Evolutionary conservation across 1,140 invertebrate species (phyloP), one percentile per base, ranked within the genome.

Genomic region (Hyles vespertilio): DNA sequence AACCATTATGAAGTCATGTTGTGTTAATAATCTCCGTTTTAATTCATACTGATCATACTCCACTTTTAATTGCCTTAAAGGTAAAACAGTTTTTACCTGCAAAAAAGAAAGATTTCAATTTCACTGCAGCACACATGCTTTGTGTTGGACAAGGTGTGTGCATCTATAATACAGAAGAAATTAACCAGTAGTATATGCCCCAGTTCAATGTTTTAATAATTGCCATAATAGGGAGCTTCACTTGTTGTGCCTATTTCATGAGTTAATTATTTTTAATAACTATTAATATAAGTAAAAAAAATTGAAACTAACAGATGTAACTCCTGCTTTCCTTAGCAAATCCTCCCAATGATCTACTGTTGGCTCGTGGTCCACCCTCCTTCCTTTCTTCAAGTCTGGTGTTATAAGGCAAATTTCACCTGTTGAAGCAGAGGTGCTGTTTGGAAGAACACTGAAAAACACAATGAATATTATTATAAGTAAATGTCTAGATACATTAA

Each of bases 41-140:
- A 92, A 74, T 81, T 94, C 93, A 84, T 87, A 93, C 44, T 93
- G 92, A 67, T 92, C 91, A 80, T 92, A 93, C 78, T 94, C 93
- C 2, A 91, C 91, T 77, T 90, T 90, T 2, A 94, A 67, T 70
- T 92, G 91, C 69, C 92, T 90, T 51, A 93, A 84, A 12, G 92
- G 92, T 65, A 94, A 52, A 32, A 88, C 61, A 33, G 85, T 88
- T 72, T 86, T 88, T 1, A 88, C 73, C 85, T 88, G 60, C 54
- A 79, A 77, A 40, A 55, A 51, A 50, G n/a, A 59, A 57, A 53
- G 32, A 46, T 48, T 36, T 47, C 3, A 52, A 52, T 22, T 8
- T 12, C 12, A 44, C 43, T 54, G 9, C 8, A 22, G 7, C 7
- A 22, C n/a, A 48, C 3, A 48, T 48, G 7, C 46, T 1, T 11